A percentile compares a stretch with the other conserved stretches of the same genome.
Conservation (phyloP, 1,140 invertebrate genomes). For the Pteromalus puparum region DNA sequence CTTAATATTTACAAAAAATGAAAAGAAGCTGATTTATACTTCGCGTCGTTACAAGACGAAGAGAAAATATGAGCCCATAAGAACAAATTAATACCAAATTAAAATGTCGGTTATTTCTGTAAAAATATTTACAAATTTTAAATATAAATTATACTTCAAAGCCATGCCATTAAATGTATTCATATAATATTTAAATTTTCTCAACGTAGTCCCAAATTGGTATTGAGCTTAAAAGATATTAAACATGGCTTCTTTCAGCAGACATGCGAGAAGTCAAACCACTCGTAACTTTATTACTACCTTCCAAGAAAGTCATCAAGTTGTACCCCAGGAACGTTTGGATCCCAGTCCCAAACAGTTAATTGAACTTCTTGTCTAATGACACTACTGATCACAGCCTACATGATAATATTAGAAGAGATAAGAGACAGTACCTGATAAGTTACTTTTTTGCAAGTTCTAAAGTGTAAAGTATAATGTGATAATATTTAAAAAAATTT, state of each 20-base stretch:
- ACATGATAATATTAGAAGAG: constrained; percentile 23
- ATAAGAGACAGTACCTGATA: not conserved
- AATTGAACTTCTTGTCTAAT: constrained; percentile 83
- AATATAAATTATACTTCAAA: not conserved
- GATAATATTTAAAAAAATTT: not conserved
- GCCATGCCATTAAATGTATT: not conserved
- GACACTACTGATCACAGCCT: constrained; percentile 84
- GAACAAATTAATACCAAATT: not conserved
- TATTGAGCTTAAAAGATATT: not conserved
- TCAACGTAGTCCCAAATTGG: not conserved
- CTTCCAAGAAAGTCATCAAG: constrained; percentile 92
- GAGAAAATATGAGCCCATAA: not conserved
- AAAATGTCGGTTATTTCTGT: not conserved
- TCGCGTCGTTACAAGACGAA: not conserved
- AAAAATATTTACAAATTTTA: constrained; percentile 6
- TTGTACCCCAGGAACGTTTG: constrained; percentile 84
- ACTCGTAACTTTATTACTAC: constrained; percentile 73
- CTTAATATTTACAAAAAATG: not conserved
- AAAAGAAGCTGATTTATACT: not conserved
- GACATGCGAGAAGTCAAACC: constrained; percentile 46
- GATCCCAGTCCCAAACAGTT: constrained; percentile 90
- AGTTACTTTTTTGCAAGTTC: constrained; percentile 1
- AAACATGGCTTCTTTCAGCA: constrained; percentile 25
- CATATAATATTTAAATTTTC: constrained; percentile 19
- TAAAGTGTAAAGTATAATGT: too few relatives aligned